Evolutionary conservation across 2,797 vertebrate genomes (phyloP), one percentile per base, ranked within the genome.

Genomic region (Pseudochromis fuscus): DNA sequence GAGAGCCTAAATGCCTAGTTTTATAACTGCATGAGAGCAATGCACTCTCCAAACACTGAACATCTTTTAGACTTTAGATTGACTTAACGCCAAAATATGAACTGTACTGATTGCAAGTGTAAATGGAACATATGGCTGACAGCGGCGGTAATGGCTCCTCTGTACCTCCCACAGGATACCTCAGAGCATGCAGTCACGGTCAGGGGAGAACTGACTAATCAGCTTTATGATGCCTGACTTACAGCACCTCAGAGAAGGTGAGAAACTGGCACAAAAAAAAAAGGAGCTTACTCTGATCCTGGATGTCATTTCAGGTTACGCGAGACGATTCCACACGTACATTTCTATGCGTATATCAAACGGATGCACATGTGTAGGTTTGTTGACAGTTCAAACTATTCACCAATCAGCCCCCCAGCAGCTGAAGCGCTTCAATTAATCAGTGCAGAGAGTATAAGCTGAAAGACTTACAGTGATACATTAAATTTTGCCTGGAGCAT

Each of bases 401-500:
- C 67, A 66, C 62, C 65, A 71, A 69, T 81, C 73, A 75, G 61
- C 73, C 67, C 62, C n/a, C 53, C 51, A 35, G 81, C 64, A 73
- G 72, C 56, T 67, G 65, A 79, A 56, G 57, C 23, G 30, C 75
- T 68, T 67, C 56, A 68, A 73, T 85, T 77, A 79, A 88, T 83
- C 79, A 86, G 64, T 61, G 64, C 61, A 13, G 68, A 13, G 68
- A 61, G 81, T 53, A 31, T 53, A 55, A 62, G 56, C 59, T 57
- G 57, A 66, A 81, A 83, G 76, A 83, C 64, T 81, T 75, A 77
- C 62, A 75, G 65, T 75, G 61, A 89, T 83, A 55, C 79, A 78
- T 81, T 59, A 31, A 55, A 59, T 80, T 88, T 80, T n/a, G 69
- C 79, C 79, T 30, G 46, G 24, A 75, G 82, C 82, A 74, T 55